Evolutionary conservation across 2,888 invertebrate species (phyloP).

Genomic region (Acrobasis consociella): DNA sequence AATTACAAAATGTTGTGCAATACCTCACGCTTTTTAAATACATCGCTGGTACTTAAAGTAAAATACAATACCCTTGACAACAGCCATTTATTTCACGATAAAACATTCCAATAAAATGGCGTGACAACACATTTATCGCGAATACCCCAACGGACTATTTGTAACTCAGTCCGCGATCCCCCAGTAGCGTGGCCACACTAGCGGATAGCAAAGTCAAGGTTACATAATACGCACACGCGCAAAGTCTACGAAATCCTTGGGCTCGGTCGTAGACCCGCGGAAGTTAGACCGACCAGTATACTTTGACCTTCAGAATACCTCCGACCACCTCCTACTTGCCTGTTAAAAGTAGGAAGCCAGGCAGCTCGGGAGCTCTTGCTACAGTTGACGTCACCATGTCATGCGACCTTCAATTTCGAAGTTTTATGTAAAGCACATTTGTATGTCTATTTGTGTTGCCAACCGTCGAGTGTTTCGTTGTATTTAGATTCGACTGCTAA

Average conservation of each 20-base stretch:
- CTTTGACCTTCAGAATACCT: constrained; percentile 51
- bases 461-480: constrained; percentile 24
- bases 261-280: constrained; percentile 71
- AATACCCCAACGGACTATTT: constrained; percentile 1
- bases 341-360: not conserved
- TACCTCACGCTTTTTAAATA: not conserved
- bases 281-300: constrained; percentile 59
- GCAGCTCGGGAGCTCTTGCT: constrained; percentile 14
- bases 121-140: constrained; percentile 10
- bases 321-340: constrained; percentile 40
- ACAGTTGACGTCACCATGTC: constrained; percentile 30
- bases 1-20: not conserved
- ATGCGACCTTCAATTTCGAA: constrained; percentile 33
- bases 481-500: constrained; percentile 19
- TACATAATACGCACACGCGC: constrained; percentile 58
- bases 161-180: constrained; percentile 35
- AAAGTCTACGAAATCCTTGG: constrained; percentile 72
- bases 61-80: not conserved
- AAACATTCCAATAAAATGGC: constrained; percentile 8
- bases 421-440: constrained; percentile 32
- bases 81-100: constrained; percentile 2
- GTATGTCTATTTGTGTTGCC: constrained; percentile 32
- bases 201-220: constrained; percentile 73
- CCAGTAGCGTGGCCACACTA: constrained; percentile 48
- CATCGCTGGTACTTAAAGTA: not conserved